Percentiles rank a stretch among this genome's conserved stretches.
Conservation (phyloP, 35 echinoderm and acorn worm genomes). For the Ophioderma brevispina region DNA sequence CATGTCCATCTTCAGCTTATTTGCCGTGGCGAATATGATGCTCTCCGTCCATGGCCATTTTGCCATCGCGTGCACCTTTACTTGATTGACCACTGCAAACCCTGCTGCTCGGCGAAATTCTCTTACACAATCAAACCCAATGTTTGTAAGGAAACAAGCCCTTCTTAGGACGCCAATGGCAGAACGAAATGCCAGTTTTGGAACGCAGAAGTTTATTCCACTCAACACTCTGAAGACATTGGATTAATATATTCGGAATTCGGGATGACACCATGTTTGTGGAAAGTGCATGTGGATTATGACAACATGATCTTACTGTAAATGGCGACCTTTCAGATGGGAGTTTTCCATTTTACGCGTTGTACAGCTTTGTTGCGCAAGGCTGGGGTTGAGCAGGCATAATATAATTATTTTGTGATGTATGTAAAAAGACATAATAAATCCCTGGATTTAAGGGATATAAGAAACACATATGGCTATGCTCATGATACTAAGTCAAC, state of each 20-base stretch:
- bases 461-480: no score
- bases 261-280: slow-evolving; percentile 98
- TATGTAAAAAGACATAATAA: no score
- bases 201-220: slow-evolving; percentile 96
- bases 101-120: slow-evolving; percentile 91
- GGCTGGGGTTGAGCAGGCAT: no score
- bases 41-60: slow-evolving; percentile 93
- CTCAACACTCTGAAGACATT: slow-evolving; percentile 89
- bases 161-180: slow-evolving; percentile 84
- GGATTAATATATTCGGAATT: slow-evolving; percentile 96
- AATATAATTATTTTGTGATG: no score
- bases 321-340: no score
- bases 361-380: no score
- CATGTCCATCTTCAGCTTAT: slow-evolving; percentile 97
- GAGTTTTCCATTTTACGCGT: no score
- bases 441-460: no score
- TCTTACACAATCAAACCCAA: slow-evolving; percentile 99
- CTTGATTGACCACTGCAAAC: slow-evolving; percentile 95
- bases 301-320: slow-evolving; percentile 91
- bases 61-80: slow-evolving; percentile 90
- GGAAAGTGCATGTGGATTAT: slow-evolving; percentile 95
- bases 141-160: slow-evolving; percentile 95
- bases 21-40: slow-evolving; percentile 89
- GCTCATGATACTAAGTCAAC: no score
- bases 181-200: slow-evolving; percentile 97